phyloP scores from a whole-genome alignment of 2,113 vertebrate genomes.

The Prolemur simus region DNA sequence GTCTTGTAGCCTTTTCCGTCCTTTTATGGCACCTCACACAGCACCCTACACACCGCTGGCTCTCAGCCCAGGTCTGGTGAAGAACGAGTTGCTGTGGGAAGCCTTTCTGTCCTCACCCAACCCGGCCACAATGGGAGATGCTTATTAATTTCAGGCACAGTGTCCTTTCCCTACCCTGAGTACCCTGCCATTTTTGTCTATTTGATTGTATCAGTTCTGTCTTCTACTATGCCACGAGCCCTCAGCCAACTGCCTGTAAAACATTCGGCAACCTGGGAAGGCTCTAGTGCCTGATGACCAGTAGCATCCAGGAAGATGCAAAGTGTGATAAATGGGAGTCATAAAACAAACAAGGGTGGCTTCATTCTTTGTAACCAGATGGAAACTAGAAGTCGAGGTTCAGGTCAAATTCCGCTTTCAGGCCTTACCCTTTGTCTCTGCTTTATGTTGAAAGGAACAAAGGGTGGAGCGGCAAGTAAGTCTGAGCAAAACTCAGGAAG shows the following conservation, averaged over 20 bases:
- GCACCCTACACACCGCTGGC: not conserved
- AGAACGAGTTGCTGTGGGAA: not conserved
- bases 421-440: not conserved
- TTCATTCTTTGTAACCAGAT: conserved; percentile 28
- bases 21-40: too few species aligned
- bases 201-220: not conserved
- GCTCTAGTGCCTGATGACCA: not conserved
- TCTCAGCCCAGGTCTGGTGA: not conserved
- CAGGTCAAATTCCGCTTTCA: not conserved
- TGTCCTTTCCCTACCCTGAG: too few species aligned
- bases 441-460: not conserved
- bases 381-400: not conserved
- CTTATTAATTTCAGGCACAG: not conserved
- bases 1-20: not conserved
- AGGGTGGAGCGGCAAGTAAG: not conserved
- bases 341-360: not conserved
- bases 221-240: not conserved
- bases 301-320: not conserved
- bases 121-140: not conserved
- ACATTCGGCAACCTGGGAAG: not conserved
- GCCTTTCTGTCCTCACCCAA: not conserved
- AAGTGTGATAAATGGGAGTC: not conserved
- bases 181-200: not conserved
- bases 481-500: not conserved
- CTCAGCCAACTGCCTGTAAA: not conserved